Conservation (phyloP, 2,888 invertebrate genomes). For the Abrostola triplasia region DNA sequence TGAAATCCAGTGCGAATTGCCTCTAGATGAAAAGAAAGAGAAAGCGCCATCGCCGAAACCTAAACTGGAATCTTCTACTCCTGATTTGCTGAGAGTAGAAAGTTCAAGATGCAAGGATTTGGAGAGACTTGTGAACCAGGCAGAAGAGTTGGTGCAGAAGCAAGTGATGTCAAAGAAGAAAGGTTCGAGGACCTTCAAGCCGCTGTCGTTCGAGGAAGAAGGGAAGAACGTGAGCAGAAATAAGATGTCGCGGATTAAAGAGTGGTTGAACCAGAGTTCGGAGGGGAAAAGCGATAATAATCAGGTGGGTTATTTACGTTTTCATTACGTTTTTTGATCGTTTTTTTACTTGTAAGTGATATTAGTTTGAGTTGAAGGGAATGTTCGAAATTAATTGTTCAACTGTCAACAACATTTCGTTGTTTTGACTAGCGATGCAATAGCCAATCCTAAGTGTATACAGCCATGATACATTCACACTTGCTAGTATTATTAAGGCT, state of each 20-base stretch:
- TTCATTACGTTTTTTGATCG: neutral
- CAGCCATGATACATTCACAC: too few relatives aligned
- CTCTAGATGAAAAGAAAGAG: constrained; percentile 75
- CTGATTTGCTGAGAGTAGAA: constrained; percentile 83
- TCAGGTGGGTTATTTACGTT: constrained; percentile 69
- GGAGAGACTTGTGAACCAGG: constrained; percentile 93
- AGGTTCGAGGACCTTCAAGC: constrained; percentile 83
- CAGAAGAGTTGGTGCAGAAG: constrained; percentile 93
- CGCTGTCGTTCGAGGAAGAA: constrained; percentile 86
- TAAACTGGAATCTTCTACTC: constrained; percentile 79
- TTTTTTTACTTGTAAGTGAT: too few relatives aligned
- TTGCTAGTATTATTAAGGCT: too few relatives aligned
- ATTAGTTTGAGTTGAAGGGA: too few relatives aligned
- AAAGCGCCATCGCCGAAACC: constrained; percentile 73
- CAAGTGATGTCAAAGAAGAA: constrained; percentile 86
- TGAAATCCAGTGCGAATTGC: constrained; percentile 83
- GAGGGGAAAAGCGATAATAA: constrained; percentile 79
- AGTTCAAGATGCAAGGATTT: constrained; percentile 89
- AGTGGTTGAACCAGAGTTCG: constrained; percentile 90
- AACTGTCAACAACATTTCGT: too few relatives aligned
- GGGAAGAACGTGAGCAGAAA: constrained; percentile 83
- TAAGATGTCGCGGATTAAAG: constrained; percentile 91
- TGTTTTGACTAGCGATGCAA: too few relatives aligned
- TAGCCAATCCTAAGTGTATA: too few relatives aligned
- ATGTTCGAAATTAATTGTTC: too few relatives aligned